Evolutionary conservation across 2,888 invertebrate species (phyloP).

Genomic region (Acleris sparsana): DNA sequence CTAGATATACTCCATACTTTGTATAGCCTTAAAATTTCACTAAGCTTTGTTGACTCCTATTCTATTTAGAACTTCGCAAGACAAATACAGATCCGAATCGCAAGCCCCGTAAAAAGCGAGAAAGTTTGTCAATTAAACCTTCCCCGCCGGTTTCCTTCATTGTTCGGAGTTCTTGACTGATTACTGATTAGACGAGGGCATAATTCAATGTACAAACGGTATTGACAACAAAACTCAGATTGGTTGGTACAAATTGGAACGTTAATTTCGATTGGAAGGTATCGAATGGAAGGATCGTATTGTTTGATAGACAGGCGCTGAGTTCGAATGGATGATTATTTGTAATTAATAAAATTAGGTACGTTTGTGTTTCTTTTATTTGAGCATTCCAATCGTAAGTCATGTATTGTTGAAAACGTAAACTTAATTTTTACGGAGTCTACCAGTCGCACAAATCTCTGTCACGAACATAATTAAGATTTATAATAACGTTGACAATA

Average conservation of each 20-base stretch:
- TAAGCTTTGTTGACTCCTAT: constrained; percentile 2
- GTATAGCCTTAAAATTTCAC: neutral
- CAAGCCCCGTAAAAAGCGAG: constrained; percentile 1
- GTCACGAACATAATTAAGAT: no score
- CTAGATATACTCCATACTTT: no score
- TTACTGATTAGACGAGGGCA: constrained; percentile 9
- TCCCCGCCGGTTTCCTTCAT: constrained; percentile 1
- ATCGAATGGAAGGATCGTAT: neutral
- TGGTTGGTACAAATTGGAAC: constrained; percentile 5
- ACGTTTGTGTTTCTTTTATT: no score
- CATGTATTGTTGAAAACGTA: no score
- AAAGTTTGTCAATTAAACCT: constrained; percentile 13
- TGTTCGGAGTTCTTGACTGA: constrained; percentile 12
- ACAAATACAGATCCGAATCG: constrained; percentile 12
- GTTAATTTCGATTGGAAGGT: constrained; percentile 5
- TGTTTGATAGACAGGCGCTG: neutral
- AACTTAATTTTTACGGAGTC: no score
- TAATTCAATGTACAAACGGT: constrained; percentile 14
- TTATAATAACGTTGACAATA: no score
- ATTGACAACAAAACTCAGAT: constrained; percentile 1
- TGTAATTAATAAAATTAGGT: no score
- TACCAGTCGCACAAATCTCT: no score
- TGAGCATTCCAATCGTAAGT: no score
- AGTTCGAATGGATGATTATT: no score
- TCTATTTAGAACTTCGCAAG: constrained; percentile 7